Percentiles rank a stretch among this genome's conserved stretches.
Evolutionary conservation across 2,888 invertebrate species (phyloP).

Genomic region (Dryobotodes eremita): DNA sequence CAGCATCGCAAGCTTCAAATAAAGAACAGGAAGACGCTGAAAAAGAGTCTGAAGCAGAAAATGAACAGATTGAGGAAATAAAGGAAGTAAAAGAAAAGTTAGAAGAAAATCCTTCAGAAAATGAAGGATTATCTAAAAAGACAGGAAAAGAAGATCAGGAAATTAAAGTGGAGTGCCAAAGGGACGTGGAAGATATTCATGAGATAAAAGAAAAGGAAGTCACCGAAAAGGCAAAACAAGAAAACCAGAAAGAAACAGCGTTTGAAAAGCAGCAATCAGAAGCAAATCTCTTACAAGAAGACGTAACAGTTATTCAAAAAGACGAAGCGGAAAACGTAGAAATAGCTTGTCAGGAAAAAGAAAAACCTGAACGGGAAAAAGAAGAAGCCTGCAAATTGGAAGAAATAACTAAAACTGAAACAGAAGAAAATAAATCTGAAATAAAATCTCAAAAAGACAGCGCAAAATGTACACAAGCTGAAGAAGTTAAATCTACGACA

Average conservation of each 20-base stretch:
- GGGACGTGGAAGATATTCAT: background rate
- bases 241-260: background rate
- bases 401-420: background rate
- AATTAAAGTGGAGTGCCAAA: background rate
- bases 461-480: background rate
- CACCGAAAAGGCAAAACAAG: background rate
- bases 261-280: background rate
- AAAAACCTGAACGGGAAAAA: conserved; percentile 14
- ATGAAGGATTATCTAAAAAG: background rate
- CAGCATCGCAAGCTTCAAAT: background rate
- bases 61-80: background rate
- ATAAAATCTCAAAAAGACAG: background rate
- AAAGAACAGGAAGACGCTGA: background rate
- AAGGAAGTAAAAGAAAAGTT: background rate
- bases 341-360: conserved; percentile 2
- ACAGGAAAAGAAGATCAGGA: background rate
- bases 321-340: background rate
- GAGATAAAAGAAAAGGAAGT: background rate
- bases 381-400: background rate
- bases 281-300: background rate
- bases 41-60: background rate
- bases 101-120: background rate
- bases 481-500: background rate
- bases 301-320: background rate
- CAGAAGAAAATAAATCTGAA: background rate